Percentiles rank a stretch among this genome's conserved stretches.
Evolutionary conservation across 2,888 invertebrate species (phyloP).

Genomic region (Bursaphelenchus okinawaensis): DNA sequence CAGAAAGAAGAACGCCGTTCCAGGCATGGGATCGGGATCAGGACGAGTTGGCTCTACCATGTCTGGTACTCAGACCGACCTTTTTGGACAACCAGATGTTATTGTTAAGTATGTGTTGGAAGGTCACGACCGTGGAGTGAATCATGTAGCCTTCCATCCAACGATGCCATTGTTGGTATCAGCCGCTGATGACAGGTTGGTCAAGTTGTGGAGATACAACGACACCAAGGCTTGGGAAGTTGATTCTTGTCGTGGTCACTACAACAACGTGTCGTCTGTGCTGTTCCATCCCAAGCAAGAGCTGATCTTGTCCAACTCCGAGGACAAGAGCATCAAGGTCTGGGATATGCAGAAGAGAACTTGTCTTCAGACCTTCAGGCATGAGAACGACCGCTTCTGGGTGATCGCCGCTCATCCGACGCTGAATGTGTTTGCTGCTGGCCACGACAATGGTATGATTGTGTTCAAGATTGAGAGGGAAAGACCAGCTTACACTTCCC

Average conservation of each 20-base stretch:
- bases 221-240: constrained; percentile 86
- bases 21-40: constrained; percentile 70
- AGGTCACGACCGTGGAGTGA: constrained; percentile 80
- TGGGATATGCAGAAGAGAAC: constrained; percentile 97
- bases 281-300: constrained; percentile 92
- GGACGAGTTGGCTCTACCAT: constrained; percentile 30
- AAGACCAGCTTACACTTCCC: constrained; percentile 87
- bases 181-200: constrained; percentile 94
- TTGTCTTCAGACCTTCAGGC: constrained; percentile 77
- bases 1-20: constrained; percentile 80
- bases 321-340: constrained; percentile 92
- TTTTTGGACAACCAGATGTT: constrained; percentile 71
- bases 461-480: constrained; percentile 75
- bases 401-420: constrained; percentile 88
- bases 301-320: constrained; percentile 89
- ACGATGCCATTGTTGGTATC: constrained; percentile 88
- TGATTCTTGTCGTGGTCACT: constrained; percentile 97
- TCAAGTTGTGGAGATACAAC: constrained; percentile 82
- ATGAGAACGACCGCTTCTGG: constrained; percentile 97
- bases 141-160: constrained; percentile 96
- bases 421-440: constrained; percentile 95
- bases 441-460: constrained; percentile 95
- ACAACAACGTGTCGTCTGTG: constrained; percentile 96
- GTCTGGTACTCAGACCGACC: constrained; percentile 69
- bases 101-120: constrained; percentile 62